Evolutionary conservation across 2,888 invertebrate genomes (phyloP).

Genomic region (Eupithecia abbreviata): DNA sequence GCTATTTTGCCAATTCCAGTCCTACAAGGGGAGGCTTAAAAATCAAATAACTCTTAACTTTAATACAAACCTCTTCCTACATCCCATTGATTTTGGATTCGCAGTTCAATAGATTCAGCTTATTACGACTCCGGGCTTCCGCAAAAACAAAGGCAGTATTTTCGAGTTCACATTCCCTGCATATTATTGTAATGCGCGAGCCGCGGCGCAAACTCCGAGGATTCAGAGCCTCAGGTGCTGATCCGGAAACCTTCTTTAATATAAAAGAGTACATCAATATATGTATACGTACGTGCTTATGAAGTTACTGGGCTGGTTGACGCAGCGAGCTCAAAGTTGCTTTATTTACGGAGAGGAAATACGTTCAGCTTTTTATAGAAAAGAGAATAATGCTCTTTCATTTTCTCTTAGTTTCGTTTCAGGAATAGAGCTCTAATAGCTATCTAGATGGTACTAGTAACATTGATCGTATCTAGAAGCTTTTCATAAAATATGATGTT

Average conservation of each 20-base stretch:
- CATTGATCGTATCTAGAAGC: neutral
- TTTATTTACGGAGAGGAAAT: slow-evolving; percentile 23
- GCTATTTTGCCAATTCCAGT: neutral
- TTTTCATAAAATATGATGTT: neutral
- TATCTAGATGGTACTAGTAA: neutral
- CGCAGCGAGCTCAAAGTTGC: slow-evolving; percentile 17
- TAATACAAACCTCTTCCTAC: neutral
- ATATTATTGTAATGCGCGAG: slow-evolving; percentile 42
- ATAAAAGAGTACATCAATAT: slow-evolving; percentile 45
- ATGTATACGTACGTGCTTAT: slow-evolving; percentile 40
- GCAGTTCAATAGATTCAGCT: slow-evolving; percentile 8
- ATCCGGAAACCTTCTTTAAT: slow-evolving; percentile 43
- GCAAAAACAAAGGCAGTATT: slow-evolving; percentile 20
- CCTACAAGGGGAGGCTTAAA: neutral
- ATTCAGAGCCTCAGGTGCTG: slow-evolving; percentile 43
- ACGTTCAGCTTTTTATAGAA: neutral
- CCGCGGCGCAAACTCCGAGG: slow-evolving; percentile 29
- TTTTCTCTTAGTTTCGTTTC: neutral
- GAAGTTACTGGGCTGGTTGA: slow-evolving; percentile 20
- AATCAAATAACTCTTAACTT: too few species aligned
- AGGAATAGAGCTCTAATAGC: neutral
- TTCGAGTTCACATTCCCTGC: slow-evolving; percentile 26
- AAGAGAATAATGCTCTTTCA: neutral
- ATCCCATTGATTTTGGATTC: neutral
- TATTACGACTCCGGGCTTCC: slow-evolving; percentile 11